phyloP scores from a whole-genome alignment of 1,140 invertebrate genomes.

The Archivesica marissinica region DNA sequence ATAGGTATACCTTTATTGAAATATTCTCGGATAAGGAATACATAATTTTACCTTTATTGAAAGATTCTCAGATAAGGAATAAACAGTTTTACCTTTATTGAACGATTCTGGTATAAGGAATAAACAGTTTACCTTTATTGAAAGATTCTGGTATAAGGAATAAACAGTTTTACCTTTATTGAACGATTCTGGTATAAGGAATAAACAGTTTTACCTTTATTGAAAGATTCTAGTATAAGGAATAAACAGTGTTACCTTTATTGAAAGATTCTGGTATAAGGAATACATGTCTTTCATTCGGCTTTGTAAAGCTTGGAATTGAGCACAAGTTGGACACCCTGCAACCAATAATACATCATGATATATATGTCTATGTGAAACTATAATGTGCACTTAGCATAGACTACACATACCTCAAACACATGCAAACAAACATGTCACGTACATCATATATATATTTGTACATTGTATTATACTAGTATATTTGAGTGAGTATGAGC shows the following conservation, averaged over 20 bases:
- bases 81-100: conserved; percentile 86
- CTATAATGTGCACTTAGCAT: too few relatives aligned
- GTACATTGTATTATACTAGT: too few relatives aligned
- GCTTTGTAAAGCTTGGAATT: conserved; percentile 92
- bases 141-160: conserved; percentile 86
- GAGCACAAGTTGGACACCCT: conserved; percentile 94
- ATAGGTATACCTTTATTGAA: conserved; percentile 88
- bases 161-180: conserved; percentile 88
- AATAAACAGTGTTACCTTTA: conserved; percentile 86
- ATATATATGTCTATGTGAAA: too few relatives aligned
- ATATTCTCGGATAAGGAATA: conserved; percentile 86
- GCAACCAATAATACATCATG: conserved; percentile 73
- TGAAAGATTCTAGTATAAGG: not conserved
- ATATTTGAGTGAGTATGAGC: too few relatives aligned
- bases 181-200: conserved; percentile 86
- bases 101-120: conserved; percentile 89
- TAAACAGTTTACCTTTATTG: conserved; percentile 88
- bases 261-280: conserved; percentile 86
- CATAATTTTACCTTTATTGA: too few relatives aligned
- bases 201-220: too few relatives aligned
- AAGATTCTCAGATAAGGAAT: too few relatives aligned
- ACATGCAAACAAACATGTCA: too few relatives aligned
- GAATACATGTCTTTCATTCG: conserved; percentile 87
- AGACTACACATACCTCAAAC: too few relatives aligned
- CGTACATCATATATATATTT: too few relatives aligned